Base-by-base conservation (phyloP, 1,140 invertebrate species). In the Hydropsyche tenuis region DNA sequence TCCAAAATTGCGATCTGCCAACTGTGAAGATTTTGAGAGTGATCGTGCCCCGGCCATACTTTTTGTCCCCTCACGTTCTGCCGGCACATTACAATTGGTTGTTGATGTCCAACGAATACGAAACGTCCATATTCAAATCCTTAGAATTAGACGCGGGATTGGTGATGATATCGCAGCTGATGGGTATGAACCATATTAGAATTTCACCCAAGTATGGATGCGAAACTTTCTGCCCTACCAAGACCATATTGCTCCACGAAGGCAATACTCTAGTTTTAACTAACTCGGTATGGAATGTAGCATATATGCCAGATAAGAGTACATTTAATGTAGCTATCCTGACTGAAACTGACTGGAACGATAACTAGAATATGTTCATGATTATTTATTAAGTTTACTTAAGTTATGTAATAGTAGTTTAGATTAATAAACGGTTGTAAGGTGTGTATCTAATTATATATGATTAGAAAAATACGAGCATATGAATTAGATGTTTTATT, bases 1-100 rank as follows among this genome's bases (percentile, higher is more conserved):
- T 93, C 88, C 92, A 94, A 83, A 95, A 95, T 80, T 96, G 94
- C 79, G 91, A 93, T 73, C 89, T 90, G 23, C 86, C 89, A 69
- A 90, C 90, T 0, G 91, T 93, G 0, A 93, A 93, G 81, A 88
- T 88, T 0, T 85, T 93, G 5, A 81, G 92, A 18, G 87, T 89
- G 48, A 87, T 92, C 48, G 92, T 92, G 46, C 88, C 89, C 23
- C 83, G 91, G 22, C 93, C 93, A 0, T 91, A 92, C 72, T 93
- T 93, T 80, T 80, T 94, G 0, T 91, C 93, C 0, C 87, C 89
- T 20, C 89, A 90, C 63, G 88, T 93, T 1, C 90, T 92, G 42
- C 90, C 92, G 4, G 90, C 91, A 0, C 89, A 92, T 75, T 91
- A 92, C 76, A 95, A 93, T 79, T 94, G 93, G 93, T 83, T 95